phyloP scores from a whole-genome alignment of 2,113 vertebrate genomes.

The Vidua chalybeata region DNA sequence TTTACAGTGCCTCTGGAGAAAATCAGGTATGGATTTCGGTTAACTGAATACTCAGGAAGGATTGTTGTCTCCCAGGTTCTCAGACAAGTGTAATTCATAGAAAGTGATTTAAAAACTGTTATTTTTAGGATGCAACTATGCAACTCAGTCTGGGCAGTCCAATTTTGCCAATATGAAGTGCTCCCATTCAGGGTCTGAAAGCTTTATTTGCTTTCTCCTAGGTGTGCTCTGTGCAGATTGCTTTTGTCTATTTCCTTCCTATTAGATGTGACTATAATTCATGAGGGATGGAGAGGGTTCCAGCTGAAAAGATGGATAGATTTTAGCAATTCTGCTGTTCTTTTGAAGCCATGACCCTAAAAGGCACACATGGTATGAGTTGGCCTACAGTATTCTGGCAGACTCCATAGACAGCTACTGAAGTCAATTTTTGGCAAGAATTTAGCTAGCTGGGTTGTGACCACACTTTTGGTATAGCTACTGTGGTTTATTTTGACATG shows the following conservation, averaged over 20 bases:
- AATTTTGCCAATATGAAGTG: background rate
- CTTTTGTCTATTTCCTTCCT: background rate
- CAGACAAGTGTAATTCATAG: background rate
- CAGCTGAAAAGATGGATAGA: background rate
- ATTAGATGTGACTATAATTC: background rate
- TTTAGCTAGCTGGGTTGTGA: conserved; percentile 8
- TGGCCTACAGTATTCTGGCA: background rate
- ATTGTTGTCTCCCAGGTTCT: background rate
- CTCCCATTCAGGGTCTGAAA: background rate
- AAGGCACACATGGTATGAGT: background rate
- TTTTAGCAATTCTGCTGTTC: conserved; percentile 19
- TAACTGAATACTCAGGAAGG: background rate
- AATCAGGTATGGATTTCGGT: background rate
- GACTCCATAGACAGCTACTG: background rate
- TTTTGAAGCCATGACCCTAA: conserved; percentile 14
- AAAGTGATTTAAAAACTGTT: background rate
- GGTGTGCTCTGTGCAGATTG: background rate
- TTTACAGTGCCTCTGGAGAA: background rate
- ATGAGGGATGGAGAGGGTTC: background rate
- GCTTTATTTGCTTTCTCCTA: background rate
- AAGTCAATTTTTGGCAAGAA: conserved; percentile 21
- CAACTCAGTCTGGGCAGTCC: background rate
- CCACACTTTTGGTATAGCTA: background rate
- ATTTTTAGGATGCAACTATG: background rate
- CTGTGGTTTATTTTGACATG: conserved; percentile 19